These are phyloP conservation scores for Pristionchus exspectatus DNA, from an alignment of 2,888 invertebrate species.

Conservation along the genomic window DNA sequence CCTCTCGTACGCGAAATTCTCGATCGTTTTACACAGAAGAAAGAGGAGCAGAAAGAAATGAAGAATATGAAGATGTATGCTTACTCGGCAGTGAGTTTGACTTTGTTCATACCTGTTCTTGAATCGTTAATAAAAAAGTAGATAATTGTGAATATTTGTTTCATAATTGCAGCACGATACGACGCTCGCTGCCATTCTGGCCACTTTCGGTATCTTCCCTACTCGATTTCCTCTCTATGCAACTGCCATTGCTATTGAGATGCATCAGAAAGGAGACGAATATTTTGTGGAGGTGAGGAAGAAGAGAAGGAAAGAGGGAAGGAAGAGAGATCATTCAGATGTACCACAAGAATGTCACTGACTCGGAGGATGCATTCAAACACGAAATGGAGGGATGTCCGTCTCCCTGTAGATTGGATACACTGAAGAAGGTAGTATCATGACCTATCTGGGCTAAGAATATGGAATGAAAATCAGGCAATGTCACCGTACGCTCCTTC, in stretches of 20 bases:
- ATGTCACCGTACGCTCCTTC: slow-evolving; percentile 57
- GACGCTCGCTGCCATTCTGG: slow-evolving; percentile 72
- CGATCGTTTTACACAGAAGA: slow-evolving; percentile 68
- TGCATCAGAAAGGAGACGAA: slow-evolving; percentile 67
- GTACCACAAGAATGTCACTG: slow-evolving; percentile 76
- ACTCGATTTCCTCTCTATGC: slow-evolving; percentile 74
- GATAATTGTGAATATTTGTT: background rate
- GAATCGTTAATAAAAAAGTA: background rate
- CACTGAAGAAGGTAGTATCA: slow-evolving; percentile 55
- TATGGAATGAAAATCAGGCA: slow-evolving; percentile 31
- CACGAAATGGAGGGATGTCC: slow-evolving; percentile 70
- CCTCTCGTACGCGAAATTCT: slow-evolving; percentile 73
- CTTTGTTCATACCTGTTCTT: background rate
- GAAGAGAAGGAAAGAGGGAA: background rate
- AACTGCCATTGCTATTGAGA: slow-evolving; percentile 72
- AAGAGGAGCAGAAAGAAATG: slow-evolving; percentile 58
- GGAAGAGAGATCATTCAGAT: slow-evolving; percentile 57
- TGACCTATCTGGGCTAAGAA: background rate
- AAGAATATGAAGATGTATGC: slow-evolving; percentile 71
- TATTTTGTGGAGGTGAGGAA: slow-evolving; percentile 61
- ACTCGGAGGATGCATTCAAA: slow-evolving; percentile 65
- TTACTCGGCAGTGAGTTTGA: slow-evolving; percentile 73
- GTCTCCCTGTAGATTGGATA: slow-evolving; percentile 69
- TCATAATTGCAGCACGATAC: slow-evolving; percentile 73
- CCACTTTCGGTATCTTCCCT: slow-evolving; percentile 72